Evolutionary conservation across 92 coral and sea anemone genomes (phyloP), one percentile per base, ranked within the genome.

Genomic region (Umimayanthus kanabou): DNA sequence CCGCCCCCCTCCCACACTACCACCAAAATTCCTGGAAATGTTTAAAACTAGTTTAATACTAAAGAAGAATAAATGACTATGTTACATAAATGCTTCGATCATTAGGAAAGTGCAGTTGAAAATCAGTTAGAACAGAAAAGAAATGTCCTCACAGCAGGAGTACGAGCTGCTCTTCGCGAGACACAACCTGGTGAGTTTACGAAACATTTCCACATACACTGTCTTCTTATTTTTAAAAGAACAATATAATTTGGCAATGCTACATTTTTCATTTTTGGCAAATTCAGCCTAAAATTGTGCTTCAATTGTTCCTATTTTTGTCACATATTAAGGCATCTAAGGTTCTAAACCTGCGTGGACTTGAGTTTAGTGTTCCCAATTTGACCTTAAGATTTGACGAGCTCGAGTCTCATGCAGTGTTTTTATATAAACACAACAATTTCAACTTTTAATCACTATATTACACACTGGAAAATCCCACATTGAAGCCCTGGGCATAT

Each of bases 161-260:
- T 6, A 4, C 79, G 25, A 39, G 13, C 43, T 30, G 43, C 79
- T 15, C 45, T 37, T 39, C 79, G 45, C 45, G 50, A 16, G 14
- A n/a, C 49, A 39, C 47, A 74, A 39, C 79, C 79, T 7, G 79
- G 79, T 74, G 50, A 74, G 79, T 18, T 73, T 18, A 74, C 50
- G 28, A 30, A 37, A 26, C n/a, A 30, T 14, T 16, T 16, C 6
- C 47, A 61, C 5, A 0, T 20, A 30, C 33, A 13, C 42, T 1
- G 16, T 9, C 11, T 69, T 70, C 18, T 70, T 26, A 6, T 73
- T 29, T 30, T 10, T 33, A 11, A 4, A 20, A 30, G 11, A 33
- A 30, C 77, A 45, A 73, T 45, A 73, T 73, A 73, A 14, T 3
- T 14, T 73, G 4, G 6, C 6, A 16, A 29, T 1, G 69, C 77